A percentile compares a stretch with the other conserved stretches of the same genome.
Evolutionary conservation across 2,888 invertebrate species (phyloP).

Genomic region (Crematogaster levior): DNA sequence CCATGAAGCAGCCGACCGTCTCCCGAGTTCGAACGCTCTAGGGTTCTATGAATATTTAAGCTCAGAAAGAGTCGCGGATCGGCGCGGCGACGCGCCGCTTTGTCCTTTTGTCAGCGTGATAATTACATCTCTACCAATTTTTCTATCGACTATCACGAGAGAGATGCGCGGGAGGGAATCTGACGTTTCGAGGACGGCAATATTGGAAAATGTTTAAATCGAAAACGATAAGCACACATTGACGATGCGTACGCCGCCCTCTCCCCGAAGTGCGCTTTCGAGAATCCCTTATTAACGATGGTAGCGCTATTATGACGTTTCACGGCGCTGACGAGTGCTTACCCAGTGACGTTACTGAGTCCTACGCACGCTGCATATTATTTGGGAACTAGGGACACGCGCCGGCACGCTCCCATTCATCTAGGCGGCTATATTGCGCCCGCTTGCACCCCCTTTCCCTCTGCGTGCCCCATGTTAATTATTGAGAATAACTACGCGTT

Average conservation of each 20-base stretch:
- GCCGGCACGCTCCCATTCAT: conserved; percentile 84
- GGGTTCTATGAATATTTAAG: conserved; percentile 73
- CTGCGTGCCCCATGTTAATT: conserved; percentile 25
- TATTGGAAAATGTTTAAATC: conserved; percentile 9
- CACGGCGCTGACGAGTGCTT: conserved; percentile 71
- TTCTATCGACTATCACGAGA: conserved; percentile 34
- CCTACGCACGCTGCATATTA: conserved; percentile 62
- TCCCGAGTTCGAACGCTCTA: conserved; percentile 67
- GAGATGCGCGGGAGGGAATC: not conserved
- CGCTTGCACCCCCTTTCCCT: conserved; percentile 14
- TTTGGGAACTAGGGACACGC: conserved; percentile 80
- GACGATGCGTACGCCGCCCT: not conserved
- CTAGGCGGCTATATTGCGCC: conserved; percentile 60
- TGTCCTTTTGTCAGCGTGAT: conserved; percentile 74
- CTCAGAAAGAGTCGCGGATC: conserved; percentile 41
- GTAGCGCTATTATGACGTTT: conserved; percentile 74
- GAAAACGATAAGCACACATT: not conserved
- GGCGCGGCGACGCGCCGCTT: conserved; percentile 55
- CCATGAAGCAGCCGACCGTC: conserved; percentile 65
- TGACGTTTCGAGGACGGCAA: not conserved
- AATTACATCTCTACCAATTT: conserved; percentile 67
- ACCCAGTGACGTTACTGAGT: conserved; percentile 41
- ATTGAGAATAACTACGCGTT: conserved; percentile 38
- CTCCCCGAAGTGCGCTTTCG: conserved; percentile 66
- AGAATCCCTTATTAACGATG: conserved; percentile 80